phyloP scores from a whole-genome alignment of 2,113 vertebrate genomes.

The Naja naja region DNA sequence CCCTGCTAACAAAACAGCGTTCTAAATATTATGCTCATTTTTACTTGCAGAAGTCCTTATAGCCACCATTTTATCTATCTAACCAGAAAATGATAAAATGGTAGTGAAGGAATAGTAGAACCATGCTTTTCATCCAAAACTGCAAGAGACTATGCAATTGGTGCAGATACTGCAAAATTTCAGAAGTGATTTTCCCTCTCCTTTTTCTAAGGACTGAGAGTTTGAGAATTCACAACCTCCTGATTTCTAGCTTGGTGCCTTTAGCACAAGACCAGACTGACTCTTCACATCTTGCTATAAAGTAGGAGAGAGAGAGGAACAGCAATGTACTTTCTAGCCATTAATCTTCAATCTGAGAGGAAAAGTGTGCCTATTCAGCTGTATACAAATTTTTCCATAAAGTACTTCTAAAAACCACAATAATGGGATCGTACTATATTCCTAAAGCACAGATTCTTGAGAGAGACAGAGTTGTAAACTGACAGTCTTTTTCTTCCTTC shows the following conservation, averaged over 20 bases:
- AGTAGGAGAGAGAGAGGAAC: conserved; percentile 17
- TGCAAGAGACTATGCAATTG: background rate
- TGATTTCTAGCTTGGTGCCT: background rate
- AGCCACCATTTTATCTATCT: conserved; percentile 70
- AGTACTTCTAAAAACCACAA: conserved; percentile 44
- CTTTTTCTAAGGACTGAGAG: background rate
- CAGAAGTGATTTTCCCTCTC: background rate
- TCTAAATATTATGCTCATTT: conserved; percentile 18
- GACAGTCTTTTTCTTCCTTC: background rate
- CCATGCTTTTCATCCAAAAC: background rate
- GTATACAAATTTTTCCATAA: conserved; percentile 37
- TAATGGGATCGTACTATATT: conserved; percentile 24
- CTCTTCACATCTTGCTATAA: background rate
- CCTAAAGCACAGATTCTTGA: conserved; percentile 10
- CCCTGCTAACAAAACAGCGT: background rate
- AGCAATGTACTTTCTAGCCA: conserved; percentile 62
- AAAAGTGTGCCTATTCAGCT: conserved; percentile 36
- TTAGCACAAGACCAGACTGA: background rate
- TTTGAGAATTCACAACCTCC: background rate
- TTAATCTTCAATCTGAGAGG: conserved; percentile 55
- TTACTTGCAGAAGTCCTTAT: conserved; percentile 49
- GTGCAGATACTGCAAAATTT: conserved; percentile 4
- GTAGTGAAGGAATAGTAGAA: conserved; percentile 51
- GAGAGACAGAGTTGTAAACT: conserved; percentile 6
- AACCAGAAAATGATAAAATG: conserved; percentile 63